Evolutionary conservation across 2,888 invertebrate species (phyloP).

Genomic region (Oscheius myriophilus): DNA sequence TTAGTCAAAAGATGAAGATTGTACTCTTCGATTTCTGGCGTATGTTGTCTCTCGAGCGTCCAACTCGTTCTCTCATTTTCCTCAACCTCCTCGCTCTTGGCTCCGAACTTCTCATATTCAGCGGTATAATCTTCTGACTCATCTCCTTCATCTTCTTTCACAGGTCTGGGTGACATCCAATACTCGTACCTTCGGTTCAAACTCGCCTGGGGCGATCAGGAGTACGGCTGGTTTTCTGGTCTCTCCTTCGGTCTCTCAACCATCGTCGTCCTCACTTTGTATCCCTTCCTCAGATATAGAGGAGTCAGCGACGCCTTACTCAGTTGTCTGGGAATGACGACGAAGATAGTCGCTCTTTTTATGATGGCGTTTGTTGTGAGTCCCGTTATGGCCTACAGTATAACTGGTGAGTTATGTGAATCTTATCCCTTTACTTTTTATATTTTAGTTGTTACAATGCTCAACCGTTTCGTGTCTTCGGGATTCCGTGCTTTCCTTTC

Average conservation of each 20-base stretch:
- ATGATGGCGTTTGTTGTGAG: slow-evolving; percentile 67
- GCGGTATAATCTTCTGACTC: slow-evolving; percentile 37
- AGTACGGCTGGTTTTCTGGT: slow-evolving; percentile 67
- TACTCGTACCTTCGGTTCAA: slow-evolving; percentile 63
- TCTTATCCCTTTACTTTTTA: too few relatives aligned
- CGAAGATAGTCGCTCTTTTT: slow-evolving; percentile 67
- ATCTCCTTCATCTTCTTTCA: neutral
- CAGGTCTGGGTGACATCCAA: slow-evolving; percentile 59
- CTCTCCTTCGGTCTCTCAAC: slow-evolving; percentile 59
- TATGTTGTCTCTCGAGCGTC: slow-evolving; percentile 39
- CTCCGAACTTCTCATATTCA: slow-evolving; percentile 55
- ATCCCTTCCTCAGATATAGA: slow-evolving; percentile 57
- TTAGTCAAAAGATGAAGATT: slow-evolving; percentile 2
- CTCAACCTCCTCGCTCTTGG: slow-evolving; percentile 60
- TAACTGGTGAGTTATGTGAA: slow-evolving; percentile 37
- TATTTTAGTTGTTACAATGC: slow-evolving; percentile 62
- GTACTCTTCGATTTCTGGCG: slow-evolving; percentile 34
- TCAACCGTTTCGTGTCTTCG: slow-evolving; percentile 71
- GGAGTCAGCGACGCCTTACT: slow-evolving; percentile 68
- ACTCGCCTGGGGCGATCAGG: slow-evolving; percentile 64
- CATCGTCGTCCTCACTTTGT: slow-evolving; percentile 54
- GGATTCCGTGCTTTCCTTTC: slow-evolving; percentile 71
- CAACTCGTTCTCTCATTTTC: slow-evolving; percentile 38
- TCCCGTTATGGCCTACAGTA: slow-evolving; percentile 46
- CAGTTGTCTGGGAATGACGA: slow-evolving; percentile 68